Evolutionary conservation across 2,888 invertebrate species (phyloP).

Genomic region (Chrysodeixis includens): DNA sequence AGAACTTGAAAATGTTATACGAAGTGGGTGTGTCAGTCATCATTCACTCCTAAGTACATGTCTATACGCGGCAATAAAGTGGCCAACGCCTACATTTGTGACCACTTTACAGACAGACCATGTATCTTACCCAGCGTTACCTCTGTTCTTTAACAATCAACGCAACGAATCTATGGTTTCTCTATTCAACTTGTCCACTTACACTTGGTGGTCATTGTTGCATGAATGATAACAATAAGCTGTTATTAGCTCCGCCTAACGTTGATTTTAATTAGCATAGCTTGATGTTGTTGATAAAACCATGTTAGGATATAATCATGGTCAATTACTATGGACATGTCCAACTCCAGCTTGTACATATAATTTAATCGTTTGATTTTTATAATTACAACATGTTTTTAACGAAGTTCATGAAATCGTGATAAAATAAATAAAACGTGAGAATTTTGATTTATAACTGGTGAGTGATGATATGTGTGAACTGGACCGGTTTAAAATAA

Average conservation of each 20-base stretch:
- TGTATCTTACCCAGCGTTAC: constrained; percentile 57
- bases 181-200: constrained; percentile 56
- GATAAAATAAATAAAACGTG: constrained; percentile 26
- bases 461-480: constrained; percentile 38
- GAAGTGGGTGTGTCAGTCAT: constrained; percentile 72
- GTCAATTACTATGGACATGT: constrained; percentile 50
- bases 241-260: constrained; percentile 69
- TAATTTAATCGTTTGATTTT: constrained; percentile 13
- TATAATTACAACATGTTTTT: constrained; percentile 23
- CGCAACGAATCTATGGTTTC: constrained; percentile 48
- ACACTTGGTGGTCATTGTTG: constrained; percentile 65
- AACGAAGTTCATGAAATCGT: constrained; percentile 5
- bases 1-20: constrained; percentile 62
- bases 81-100: constrained; percentile 65
- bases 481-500: constrained; percentile 31
- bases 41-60: constrained; percentile 64
- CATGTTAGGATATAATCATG: constrained; percentile 60
- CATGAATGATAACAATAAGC: constrained; percentile 75
- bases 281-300: constrained; percentile 77
- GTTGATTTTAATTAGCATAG: constrained; percentile 77
- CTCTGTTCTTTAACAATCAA: constrained; percentile 58
- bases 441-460: constrained; percentile 29
- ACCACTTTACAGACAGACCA: constrained; percentile 55
- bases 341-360: too few relatives aligned
- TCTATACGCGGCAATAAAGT: constrained; percentile 64